phyloP scores from a whole-genome alignment of 2,113 vertebrate genomes.

The Myotis lucifugus region DNA sequence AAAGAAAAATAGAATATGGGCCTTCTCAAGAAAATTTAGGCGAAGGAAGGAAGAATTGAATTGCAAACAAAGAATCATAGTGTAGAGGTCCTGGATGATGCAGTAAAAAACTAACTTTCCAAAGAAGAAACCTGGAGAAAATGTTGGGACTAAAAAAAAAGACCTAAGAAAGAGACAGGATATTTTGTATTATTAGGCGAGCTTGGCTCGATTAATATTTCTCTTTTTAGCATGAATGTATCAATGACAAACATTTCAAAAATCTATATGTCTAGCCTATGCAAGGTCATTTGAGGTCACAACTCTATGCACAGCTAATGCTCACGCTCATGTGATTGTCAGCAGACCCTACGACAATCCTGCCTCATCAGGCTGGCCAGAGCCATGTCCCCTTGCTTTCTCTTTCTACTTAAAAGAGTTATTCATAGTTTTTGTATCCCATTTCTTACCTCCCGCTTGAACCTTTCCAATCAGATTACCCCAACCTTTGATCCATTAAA shows the following conservation, averaged over 20 bases:
- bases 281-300: neutral
- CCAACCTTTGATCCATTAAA: neutral
- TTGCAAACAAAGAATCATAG: neutral
- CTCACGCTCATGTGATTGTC: neutral
- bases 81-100: neutral
- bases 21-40: neutral
- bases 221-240: neutral
- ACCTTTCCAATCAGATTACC: neutral
- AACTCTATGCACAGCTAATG: neutral
- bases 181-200: neutral
- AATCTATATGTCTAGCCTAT: neutral
- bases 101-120: conserved; percentile 18
- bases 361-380: neutral
- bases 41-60: too few species aligned
- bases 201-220: neutral
- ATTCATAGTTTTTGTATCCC: neutral
- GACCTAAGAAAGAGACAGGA: too few species aligned
- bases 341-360: neutral
- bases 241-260: conserved; percentile 27
- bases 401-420: neutral
- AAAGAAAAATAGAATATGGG: neutral
- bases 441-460: neutral
- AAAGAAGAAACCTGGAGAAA: conserved; percentile 18
- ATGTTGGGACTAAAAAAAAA: too few species aligned
- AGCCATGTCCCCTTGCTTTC: neutral